phyloP scores from a whole-genome alignment of 2,113 vertebrate genomes.

The Silurus glanis region DNA sequence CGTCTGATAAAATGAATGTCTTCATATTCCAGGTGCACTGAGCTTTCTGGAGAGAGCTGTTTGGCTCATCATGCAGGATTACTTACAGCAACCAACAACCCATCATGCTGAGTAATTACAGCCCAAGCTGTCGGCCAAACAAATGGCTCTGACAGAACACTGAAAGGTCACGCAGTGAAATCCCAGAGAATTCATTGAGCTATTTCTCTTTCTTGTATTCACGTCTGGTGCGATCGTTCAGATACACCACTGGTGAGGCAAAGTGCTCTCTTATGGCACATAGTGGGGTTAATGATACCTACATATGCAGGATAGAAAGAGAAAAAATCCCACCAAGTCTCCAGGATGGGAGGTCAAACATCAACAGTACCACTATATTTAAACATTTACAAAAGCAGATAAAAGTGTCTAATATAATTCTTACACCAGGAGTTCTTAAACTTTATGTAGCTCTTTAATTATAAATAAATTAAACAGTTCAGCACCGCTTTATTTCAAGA shows the following conservation, averaged over 20 bases:
- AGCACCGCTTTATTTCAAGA: background rate
- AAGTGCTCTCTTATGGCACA: constrained; percentile 31
- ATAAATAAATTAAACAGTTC: background rate
- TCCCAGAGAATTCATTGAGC: constrained; percentile 61
- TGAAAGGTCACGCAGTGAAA: constrained; percentile 71
- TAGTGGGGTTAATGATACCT: constrained; percentile 34
- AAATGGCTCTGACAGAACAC: constrained; percentile 66
- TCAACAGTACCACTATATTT: constrained; percentile 6
- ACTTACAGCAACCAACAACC: constrained; percentile 50
- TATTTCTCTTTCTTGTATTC: constrained; percentile 31
- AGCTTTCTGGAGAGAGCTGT: constrained; percentile 44
- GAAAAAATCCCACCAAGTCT: background rate
- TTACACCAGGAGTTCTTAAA: background rate
- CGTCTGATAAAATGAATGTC: constrained; percentile 41
- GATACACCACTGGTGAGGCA: constrained; percentile 19
- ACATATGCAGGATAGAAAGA: constrained; percentile 19
- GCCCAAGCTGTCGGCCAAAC: constrained; percentile 64
- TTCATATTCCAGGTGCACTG: constrained; percentile 49
- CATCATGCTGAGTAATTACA: constrained; percentile 67
- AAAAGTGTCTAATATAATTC: background rate
- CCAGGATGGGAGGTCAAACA: constrained; percentile 11
- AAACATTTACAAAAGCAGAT: background rate
- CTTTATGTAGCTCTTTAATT: background rate
- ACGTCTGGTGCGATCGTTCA: constrained; percentile 30
- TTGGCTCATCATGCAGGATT: constrained; percentile 59